Percentiles rank a stretch among this genome's conserved stretches.
Evolutionary conservation across 2,113 vertebrate genomes (phyloP).

Genomic region (Phoenicopterus ruber): DNA sequence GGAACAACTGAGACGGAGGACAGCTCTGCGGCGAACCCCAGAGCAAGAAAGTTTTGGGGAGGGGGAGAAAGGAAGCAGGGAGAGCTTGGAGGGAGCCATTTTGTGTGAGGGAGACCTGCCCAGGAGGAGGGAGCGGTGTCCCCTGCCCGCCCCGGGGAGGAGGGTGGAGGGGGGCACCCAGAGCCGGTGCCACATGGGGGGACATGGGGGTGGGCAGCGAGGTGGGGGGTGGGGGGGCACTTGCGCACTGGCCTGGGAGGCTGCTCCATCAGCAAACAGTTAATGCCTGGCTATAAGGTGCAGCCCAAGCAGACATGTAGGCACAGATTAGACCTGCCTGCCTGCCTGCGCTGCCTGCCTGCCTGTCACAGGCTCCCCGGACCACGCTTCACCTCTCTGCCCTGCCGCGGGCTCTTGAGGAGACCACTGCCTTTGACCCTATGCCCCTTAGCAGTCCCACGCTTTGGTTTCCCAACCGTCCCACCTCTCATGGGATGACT

Average conservation of each 20-base stretch:
- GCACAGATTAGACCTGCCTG: background rate
- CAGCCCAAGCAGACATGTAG: background rate
- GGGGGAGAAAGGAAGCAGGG: background rate
- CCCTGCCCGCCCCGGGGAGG: background rate
- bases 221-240: background rate
- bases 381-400: background rate
- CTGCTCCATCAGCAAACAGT: background rate
- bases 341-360: too few relatives aligned
- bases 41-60: constrained; percentile 18
- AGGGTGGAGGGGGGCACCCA: background rate
- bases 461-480: background rate
- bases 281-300: background rate
- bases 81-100: background rate
- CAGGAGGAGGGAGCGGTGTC: background rate
- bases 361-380: background rate
- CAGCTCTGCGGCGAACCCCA: constrained; percentile 38
- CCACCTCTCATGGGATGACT: background rate
- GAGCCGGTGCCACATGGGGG: accelerated
- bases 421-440: background rate
- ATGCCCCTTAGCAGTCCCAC: accelerated
- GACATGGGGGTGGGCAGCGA: accelerated
- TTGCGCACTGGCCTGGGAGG: background rate
- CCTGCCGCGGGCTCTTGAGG: accelerated
- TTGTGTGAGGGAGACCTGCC: background rate
- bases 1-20: constrained; percentile 45